A percentile compares a stretch with the other conserved stretches of the same genome.
These are phyloP conservation scores for Drosophila novamexicana DNA, from an alignment of 1,140 invertebrate species.

Conservation along the genomic window DNA sequence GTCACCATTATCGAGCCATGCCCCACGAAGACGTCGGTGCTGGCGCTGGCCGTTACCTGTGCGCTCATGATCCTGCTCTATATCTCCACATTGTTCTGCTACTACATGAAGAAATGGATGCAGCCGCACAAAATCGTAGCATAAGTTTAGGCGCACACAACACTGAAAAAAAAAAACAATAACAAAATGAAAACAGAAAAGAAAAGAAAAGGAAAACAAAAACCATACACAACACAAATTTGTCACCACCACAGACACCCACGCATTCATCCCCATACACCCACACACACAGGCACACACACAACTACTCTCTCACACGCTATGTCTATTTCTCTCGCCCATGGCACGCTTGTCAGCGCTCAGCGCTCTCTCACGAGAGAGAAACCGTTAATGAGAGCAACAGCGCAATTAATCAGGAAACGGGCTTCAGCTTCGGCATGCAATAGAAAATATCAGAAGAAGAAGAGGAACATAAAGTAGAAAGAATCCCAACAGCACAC, in stretches of 20 bases:
- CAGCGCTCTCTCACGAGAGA: slow-evolving; percentile 34
- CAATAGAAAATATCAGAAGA: slow-evolving; percentile 4
- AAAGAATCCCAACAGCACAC: not conserved
- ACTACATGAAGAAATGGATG: slow-evolving; percentile 96
- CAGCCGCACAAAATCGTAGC: slow-evolving; percentile 92
- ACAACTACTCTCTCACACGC: slow-evolving; percentile 37
- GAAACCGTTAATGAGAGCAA: slow-evolving; percentile 33
- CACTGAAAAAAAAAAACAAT: slow-evolving; percentile 5
- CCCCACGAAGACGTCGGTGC: slow-evolving; percentile 94
- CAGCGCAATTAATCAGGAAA: slow-evolving; percentile 22
- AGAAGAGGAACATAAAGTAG: not conserved
- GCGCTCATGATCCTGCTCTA: slow-evolving; percentile 95
- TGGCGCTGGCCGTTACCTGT: slow-evolving; percentile 94
- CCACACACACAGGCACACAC: slow-evolving; percentile 28
- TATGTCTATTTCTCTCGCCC: slow-evolving; percentile 50
- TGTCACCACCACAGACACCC: slow-evolving; percentile 52
- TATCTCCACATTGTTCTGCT: slow-evolving; percentile 94
- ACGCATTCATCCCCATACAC: slow-evolving; percentile 24
- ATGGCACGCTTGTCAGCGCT: slow-evolving; percentile 29
- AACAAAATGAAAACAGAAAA: slow-evolving; percentile 19
- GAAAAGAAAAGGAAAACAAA: slow-evolving; percentile 65
- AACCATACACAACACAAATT: slow-evolving; percentile 69
- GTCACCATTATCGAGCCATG: slow-evolving; percentile 94
- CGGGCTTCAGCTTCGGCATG: not conserved
- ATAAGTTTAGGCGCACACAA: slow-evolving; percentile 81